These are phyloP conservation scores for Oryzias woworae DNA, from an alignment of 2,113 vertebrate genomes.

Conservation along the genomic window DNA sequence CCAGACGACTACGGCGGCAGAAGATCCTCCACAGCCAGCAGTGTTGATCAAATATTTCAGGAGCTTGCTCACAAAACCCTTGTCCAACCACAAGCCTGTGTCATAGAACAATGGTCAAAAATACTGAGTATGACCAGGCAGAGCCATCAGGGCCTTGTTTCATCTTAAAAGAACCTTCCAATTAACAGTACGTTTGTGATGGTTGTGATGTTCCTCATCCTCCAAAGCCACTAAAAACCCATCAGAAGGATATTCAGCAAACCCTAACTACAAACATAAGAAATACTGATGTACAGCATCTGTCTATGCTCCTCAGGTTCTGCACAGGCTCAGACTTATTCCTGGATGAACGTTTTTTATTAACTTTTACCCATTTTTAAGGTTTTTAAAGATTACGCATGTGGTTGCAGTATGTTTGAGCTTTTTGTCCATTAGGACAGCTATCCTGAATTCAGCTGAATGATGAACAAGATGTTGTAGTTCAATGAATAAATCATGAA, in stretches of 20 bases:
- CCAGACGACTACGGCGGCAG: slow-evolving; percentile 8
- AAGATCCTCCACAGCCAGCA: background rate
- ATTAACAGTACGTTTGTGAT: background rate
- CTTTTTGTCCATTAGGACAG: too few relatives aligned
- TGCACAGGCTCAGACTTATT: too few relatives aligned
- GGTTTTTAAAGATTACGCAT: too few relatives aligned
- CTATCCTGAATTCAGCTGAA: too few relatives aligned
- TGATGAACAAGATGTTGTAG: too few relatives aligned
- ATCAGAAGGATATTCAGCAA: background rate
- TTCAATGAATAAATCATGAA: too few relatives aligned
- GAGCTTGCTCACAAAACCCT: slow-evolving; percentile 9
- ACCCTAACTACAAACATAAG: background rate
- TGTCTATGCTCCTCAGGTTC: background rate
- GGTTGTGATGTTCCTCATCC: background rate
- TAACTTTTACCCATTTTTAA: too few relatives aligned
- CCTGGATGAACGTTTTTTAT: too few relatives aligned
- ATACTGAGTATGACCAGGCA: background rate
- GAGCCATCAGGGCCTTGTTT: background rate
- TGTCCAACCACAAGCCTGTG: background rate
- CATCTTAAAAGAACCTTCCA: background rate
- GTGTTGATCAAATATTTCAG: background rate
- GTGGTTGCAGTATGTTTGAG: too few relatives aligned
- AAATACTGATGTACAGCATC: background rate
- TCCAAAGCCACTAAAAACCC: background rate
- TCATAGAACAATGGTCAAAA: background rate